phyloP scores from a whole-genome alignment of 37 sponge, comb jelly and placozoan genomes.

The Eunapius fragilis region DNA sequence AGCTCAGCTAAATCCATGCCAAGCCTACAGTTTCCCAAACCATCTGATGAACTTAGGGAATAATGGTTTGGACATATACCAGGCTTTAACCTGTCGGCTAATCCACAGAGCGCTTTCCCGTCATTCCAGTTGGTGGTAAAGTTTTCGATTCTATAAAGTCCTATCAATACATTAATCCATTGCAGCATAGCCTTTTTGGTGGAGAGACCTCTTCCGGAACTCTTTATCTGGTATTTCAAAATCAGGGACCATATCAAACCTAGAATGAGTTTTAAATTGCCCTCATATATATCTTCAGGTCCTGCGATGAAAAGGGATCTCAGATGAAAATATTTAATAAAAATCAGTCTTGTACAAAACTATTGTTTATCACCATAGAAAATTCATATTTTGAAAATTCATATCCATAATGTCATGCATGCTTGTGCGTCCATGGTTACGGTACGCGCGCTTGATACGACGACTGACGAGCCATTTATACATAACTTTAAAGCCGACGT shows the following conservation, averaged over 20 bases:
- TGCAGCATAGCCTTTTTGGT: constrained; percentile 85
- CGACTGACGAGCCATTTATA: no score
- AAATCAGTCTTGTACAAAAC: no score
- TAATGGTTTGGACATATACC: constrained; percentile 81
- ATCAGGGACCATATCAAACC: constrained; percentile 97
- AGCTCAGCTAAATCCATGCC: constrained; percentile 78
- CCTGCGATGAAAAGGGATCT: constrained; percentile 27
- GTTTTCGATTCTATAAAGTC: constrained; percentile 70
- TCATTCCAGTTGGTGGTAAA: constrained; percentile 89
- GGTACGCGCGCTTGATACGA: no score
- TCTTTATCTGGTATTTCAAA: constrained; percentile 87
- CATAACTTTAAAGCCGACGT: no score
- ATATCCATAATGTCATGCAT: no score
- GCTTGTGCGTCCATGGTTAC: no score
- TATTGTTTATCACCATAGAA: no score
- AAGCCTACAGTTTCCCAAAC: constrained; percentile 70
- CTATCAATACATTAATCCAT: constrained; percentile 87
- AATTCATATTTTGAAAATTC: no score
- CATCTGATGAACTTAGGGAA: constrained; percentile 47
- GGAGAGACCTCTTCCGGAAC: constrained; percentile 53
- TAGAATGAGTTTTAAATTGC: constrained; percentile 92
- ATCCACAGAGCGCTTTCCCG: constrained; percentile 74
- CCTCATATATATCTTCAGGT: constrained; percentile 87
- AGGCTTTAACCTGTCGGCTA: constrained; percentile 61
- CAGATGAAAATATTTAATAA: background rate